Conservation (phyloP, 2,797 vertebrate genomes). For the Spatula clypeata region DNA sequence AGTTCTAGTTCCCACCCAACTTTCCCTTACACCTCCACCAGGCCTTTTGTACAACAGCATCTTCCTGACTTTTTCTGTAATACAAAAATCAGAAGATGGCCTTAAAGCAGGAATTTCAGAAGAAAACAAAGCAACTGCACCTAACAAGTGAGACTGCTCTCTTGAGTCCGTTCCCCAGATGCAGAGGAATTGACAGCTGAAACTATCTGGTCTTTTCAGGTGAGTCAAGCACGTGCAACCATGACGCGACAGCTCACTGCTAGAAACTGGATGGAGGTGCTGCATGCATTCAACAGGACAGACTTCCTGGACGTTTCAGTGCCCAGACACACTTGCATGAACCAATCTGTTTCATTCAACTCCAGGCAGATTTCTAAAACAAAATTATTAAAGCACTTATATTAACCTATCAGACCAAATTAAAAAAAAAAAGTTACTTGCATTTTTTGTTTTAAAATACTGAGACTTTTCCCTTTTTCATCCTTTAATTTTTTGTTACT, state of each 20-base stretch:
- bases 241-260: rapidly evolving
- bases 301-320: neutral
- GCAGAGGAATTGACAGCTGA: neutral
- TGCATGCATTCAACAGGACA: neutral
- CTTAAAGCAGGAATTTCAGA: neutral
- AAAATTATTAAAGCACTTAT: neutral
- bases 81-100: neutral
- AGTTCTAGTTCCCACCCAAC: neutral
- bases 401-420: neutral
- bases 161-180: neutral
- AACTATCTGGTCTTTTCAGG: neutral
- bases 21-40: neutral
- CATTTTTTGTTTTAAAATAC: neutral
- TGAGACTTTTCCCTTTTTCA: neutral
- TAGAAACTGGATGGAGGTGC: neutral
- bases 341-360: rapidly evolving
- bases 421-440: no score
- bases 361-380: neutral
- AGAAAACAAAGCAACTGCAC: neutral
- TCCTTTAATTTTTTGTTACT: neutral
- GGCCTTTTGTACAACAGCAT: neutral
- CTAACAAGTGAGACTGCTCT: neutral
- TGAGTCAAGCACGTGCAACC: neutral
- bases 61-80: neutral
- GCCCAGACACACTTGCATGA: neutral